Base-by-base conservation (phyloP, 2,797 vertebrate genomes). In the Gallinago nigripennis region DNA sequence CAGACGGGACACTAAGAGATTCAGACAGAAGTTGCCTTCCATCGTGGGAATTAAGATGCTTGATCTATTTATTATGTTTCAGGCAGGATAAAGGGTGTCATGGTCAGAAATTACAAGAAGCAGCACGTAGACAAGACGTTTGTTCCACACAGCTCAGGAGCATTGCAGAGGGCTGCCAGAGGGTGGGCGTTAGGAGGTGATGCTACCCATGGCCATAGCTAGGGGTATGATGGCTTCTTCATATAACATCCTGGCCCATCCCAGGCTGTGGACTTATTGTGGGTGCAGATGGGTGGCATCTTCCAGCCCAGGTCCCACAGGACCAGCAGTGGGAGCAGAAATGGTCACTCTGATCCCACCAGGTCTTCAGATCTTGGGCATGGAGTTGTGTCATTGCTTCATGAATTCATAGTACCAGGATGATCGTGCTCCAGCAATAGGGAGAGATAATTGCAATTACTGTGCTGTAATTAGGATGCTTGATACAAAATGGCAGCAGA, bases 401-500 rank as follows among this genome's bases (percentile, higher is more conserved):
- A 16, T 66, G 68, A 82, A 90, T 86, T 90, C 82, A 12, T 33
- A 65, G 39, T 41, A 48, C 43, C 86, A 72, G 56, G 71, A 28
- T 75, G 78, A 68, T 77, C 51, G 6, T 41, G 76, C 66, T 82
- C 43, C 58, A 63, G 63, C 30, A 84, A 69, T 88, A 82, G 85
- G 78, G 70, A 77, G 54, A 53, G 45, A 37, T 69, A 86, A 88
- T 58, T 93, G 86, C 80, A 90, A 23, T 80, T 80, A 73, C 65
- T 73, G 58, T 77, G 58, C 79, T 65, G 51, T 93, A 90, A 81
- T 94, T 92, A 77, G 50, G 56, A 53, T 63, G 43, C 77, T 92
- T 93, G 64, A 66, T 86, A 73, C 57, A 81, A 82, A 91, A 80
- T 76, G 92, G 75, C 61, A 91, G 71, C 65, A 90, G 71, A 75